These are phyloP conservation scores for Kryptopterus vitreolus DNA, from an alignment of 2,797 vertebrate genomes.

Conservation along the genomic window DNA sequence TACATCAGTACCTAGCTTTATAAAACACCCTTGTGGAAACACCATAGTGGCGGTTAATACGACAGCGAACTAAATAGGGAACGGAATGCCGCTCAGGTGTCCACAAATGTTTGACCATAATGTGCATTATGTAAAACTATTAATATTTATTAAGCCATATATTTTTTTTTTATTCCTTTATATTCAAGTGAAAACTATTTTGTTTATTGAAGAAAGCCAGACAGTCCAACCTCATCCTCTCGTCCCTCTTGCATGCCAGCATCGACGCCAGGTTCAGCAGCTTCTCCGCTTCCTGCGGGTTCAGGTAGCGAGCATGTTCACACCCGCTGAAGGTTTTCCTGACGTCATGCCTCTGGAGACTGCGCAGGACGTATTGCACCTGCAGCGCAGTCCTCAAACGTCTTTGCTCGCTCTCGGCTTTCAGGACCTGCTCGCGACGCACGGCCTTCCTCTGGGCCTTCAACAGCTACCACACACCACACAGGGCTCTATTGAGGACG, in stretches of 20 bases:
- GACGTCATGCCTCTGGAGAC: conserved; percentile 82
- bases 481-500: neutral
- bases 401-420: conserved; percentile 80
- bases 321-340: conserved; percentile 80
- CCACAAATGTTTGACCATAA: no score
- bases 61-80: no score
- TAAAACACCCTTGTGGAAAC: no score
- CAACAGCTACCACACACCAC: conserved; percentile 76
- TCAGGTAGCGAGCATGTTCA: conserved; percentile 79
- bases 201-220: no score
- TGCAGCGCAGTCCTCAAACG: conserved; percentile 84
- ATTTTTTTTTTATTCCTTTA: no score
- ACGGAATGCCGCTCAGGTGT: no score
- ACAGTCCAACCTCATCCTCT: conserved; percentile 75
- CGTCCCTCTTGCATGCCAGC: conserved; percentile 79
- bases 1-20: no score
- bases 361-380: conserved; percentile 85
- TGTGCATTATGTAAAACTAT: no score
- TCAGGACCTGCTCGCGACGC: conserved; percentile 77
- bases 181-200: no score
- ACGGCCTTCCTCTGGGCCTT: conserved; percentile 85
- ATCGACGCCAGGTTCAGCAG: conserved; percentile 82
- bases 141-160: no score
- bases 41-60: no score
- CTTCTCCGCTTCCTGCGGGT: conserved; percentile 80